Conservation (phyloP, 2,113 vertebrate genomes). For the Archilochus colubris region DNA sequence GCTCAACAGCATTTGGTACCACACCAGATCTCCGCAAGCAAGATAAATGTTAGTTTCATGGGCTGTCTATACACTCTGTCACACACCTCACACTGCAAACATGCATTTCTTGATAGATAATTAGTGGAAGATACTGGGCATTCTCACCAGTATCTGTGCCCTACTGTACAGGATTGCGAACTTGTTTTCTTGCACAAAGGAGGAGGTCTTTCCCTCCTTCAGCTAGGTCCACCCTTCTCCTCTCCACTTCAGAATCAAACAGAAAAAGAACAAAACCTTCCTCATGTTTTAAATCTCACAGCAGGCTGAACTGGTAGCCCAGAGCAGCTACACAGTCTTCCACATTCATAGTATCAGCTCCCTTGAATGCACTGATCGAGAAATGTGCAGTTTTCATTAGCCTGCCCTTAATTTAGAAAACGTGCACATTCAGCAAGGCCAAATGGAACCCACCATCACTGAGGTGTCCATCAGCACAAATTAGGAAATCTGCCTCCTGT, state of each 20-base stretch:
- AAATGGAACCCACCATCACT: not conserved
- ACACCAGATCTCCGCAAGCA: not conserved
- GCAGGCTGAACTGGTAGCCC: not conserved
- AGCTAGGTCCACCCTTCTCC: not conserved
- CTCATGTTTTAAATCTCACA: accelerated
- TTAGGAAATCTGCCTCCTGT: not conserved
- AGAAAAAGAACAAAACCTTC: not conserved
- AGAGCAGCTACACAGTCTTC: not conserved
- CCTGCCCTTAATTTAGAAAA: constrained; percentile 41
- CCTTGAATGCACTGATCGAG: not conserved
- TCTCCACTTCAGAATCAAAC: not conserved
- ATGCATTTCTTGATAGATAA: accelerated
- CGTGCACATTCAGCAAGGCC: not conserved
- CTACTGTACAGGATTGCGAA: not conserved
- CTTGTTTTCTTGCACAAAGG: not conserved
- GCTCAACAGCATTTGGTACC: not conserved
- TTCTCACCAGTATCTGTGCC: not conserved
- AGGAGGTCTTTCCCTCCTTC: not conserved
- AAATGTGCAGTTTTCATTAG: not conserved
- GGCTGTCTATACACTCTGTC: accelerated
- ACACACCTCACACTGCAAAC: not conserved
- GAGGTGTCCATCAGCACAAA: not conserved
- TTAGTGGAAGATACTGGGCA: not conserved
- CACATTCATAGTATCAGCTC: not conserved
- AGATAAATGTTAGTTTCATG: not conserved